Percentiles rank a stretch among this genome's conserved stretches.
phyloP scores from a whole-genome alignment of 2,888 invertebrate species.

The Parnassius apollo region DNA sequence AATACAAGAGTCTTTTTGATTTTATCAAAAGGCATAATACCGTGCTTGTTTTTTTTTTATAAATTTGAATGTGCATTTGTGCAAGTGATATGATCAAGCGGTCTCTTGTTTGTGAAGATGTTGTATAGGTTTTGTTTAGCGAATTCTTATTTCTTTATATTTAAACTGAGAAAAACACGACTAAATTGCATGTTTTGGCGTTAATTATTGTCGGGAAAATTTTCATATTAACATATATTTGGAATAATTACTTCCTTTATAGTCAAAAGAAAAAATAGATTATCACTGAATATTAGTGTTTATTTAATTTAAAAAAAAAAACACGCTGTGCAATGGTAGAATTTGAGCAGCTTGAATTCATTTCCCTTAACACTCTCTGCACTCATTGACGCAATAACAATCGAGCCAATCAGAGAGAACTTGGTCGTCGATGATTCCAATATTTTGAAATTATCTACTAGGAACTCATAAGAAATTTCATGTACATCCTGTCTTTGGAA shows the following conservation, averaged over 20 bases:
- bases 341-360: no score
- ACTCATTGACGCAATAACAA: no score
- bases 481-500: no score
- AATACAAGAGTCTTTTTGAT: conserved; percentile 65
- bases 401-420: no score
- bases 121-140: conserved; percentile 15
- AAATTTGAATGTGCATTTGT: conserved; percentile 63
- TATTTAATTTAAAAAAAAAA: not conserved
- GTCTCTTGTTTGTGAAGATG: conserved; percentile 11
- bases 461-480: no score
- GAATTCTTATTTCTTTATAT: conserved; percentile 5
- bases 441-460: no score
- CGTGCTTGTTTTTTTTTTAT: conserved; percentile 56
- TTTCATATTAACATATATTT: not conserved
- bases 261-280: not conserved
- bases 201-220: not conserved
- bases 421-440: no score
- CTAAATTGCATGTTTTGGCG: not conserved
- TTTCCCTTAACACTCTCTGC: no score
- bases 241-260: not conserved
- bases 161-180: not conserved
- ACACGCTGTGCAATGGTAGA: no score
- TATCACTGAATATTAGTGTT: not conserved
- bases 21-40: conserved; percentile 59
- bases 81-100: conserved; percentile 62